Conservation (phyloP, 2,888 invertebrate species). For the Tetranychus piercei region DNA sequence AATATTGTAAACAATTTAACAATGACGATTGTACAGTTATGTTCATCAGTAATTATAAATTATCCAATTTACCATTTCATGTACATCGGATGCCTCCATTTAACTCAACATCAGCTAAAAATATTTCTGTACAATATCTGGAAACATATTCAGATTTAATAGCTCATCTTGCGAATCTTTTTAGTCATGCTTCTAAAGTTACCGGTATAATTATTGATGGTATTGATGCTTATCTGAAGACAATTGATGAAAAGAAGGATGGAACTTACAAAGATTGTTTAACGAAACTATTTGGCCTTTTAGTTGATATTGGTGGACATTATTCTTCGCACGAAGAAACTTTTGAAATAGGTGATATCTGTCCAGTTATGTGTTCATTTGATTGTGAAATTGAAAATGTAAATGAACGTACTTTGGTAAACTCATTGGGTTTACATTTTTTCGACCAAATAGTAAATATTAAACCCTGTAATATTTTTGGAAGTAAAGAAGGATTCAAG, state of each 20-base stretch:
- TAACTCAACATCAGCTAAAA: not conserved
- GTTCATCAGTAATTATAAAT: not conserved
- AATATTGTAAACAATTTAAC: not conserved
- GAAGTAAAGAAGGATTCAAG: not conserved
- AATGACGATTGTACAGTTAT: not conserved
- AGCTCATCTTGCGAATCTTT: not conserved
- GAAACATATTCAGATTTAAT: not conserved
- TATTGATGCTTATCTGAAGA: not conserved
- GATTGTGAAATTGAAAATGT: not conserved
- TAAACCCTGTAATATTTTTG: not conserved
- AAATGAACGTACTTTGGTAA: not conserved
- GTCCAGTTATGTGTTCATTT: not conserved
- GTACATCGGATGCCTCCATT: not conserved
- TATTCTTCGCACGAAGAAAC: not conserved
- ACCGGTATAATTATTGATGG: constrained; percentile 3
- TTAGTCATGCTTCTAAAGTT: not conserved
- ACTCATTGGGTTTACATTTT: not conserved
- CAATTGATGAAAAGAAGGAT: not conserved
- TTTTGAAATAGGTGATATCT: not conserved
- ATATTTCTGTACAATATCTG: not conserved
- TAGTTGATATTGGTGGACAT: not conserved
- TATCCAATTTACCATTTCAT: not conserved
- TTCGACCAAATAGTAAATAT: not conserved
- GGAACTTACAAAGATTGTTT: constrained; percentile 8
- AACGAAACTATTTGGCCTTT: not conserved